A percentile compares a stretch with the other conserved stretches of the same genome.
Conservation (phyloP, 2,113 vertebrate genomes). For the Myotis lucifugus region DNA sequence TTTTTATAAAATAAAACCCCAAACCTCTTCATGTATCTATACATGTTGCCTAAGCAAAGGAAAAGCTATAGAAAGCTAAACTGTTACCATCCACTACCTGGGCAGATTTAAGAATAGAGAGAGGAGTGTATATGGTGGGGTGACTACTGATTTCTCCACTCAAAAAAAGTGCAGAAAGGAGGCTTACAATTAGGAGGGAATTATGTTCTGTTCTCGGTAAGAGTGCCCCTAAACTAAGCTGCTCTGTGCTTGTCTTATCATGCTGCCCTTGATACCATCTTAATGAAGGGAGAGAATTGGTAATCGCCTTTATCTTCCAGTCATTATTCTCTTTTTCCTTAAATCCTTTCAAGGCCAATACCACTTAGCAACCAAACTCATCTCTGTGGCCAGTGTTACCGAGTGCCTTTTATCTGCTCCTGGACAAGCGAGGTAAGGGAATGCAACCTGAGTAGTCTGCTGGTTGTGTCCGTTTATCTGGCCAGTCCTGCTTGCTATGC, state of each 20-base stretch:
- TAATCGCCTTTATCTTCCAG: background rate
- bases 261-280: background rate
- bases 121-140: background rate
- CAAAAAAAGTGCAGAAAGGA: background rate
- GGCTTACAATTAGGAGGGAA: background rate
- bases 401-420: slow-evolving; percentile 13
- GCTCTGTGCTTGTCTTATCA: background rate
- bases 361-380: slow-evolving; percentile 54
- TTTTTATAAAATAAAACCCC: background rate
- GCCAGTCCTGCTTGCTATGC: background rate
- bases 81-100: background rate
- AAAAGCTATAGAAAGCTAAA: background rate
- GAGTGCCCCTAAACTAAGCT: background rate
- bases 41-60: background rate
- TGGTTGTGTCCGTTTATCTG: background rate
- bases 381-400: background rate
- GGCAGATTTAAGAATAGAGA: background rate
- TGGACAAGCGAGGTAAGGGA: background rate
- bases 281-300: slow-evolving; percentile 18
- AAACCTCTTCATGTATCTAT: background rate
- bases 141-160: background rate
- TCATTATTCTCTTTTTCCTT: slow-evolving; percentile 47
- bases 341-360: slow-evolving; percentile 24
- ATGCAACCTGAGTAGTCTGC: background rate
- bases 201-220: background rate